A percentile compares a stretch with the other conserved stretches of the same genome.
Conservation (phyloP, 2,888 invertebrate species). For the Chrysodeixis includens region DNA sequence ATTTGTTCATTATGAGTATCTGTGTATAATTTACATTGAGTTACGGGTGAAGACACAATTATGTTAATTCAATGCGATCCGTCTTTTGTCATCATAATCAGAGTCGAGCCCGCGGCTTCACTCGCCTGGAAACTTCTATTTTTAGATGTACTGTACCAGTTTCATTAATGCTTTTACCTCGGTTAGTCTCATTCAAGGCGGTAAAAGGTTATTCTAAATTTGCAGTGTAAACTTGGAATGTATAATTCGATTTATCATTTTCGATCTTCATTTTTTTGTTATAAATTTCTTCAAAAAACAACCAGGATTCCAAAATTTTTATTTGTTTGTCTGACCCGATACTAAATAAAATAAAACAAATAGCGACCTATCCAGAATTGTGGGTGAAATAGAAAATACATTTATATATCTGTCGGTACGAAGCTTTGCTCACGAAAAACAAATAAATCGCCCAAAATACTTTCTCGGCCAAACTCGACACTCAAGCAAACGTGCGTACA, state of each 20-base stretch:
- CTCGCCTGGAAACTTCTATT: neutral
- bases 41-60: constrained; percentile 7
- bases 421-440: neutral
- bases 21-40: neutral
- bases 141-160: neutral
- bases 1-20: neutral
- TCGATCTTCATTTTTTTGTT: no score
- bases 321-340: neutral
- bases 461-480: constrained; percentile 1
- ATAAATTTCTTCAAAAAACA: no score
- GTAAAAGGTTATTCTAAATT: neutral
- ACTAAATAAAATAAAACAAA: constrained; percentile 3
- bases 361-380: neutral
- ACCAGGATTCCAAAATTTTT: neutral
- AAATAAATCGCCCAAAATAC: constrained; percentile 1
- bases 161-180: neutral
- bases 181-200: neutral
- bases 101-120: neutral
- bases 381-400: neutral
- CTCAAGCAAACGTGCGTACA: neutral
- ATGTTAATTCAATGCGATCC: constrained; percentile 7
- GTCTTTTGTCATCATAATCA: constrained; percentile 7
- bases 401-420: neutral
- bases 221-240: neutral
- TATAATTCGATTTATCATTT: neutral